These are phyloP conservation scores for Cheilinus undulatus DNA, from an alignment of 2,113 vertebrate genomes.

Conservation along the genomic window DNA sequence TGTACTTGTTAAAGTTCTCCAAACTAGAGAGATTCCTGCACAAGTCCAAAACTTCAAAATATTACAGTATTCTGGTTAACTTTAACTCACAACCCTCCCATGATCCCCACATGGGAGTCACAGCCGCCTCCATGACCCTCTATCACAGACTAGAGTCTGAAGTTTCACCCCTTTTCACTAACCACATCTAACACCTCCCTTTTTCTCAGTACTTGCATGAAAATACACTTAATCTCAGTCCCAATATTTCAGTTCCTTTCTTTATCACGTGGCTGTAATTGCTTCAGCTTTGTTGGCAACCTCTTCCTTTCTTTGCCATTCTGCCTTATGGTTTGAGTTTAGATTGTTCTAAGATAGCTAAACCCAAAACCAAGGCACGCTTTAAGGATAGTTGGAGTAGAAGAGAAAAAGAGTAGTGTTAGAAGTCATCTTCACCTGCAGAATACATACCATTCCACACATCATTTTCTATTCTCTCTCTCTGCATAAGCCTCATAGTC, in stretches of 20 bases:
- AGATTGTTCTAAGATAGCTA: background rate
- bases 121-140: conserved; percentile 65
- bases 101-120: conserved; percentile 66
- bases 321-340: background rate
- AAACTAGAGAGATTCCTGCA: conserved; percentile 5
- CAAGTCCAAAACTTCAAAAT: conserved; percentile 68
- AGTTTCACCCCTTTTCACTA: conserved; percentile 17
- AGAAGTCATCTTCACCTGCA: conserved; percentile 23
- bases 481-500: conserved; percentile 15
- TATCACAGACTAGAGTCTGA: conserved; percentile 33
- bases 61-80: conserved; percentile 65
- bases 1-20: conserved; percentile 6
- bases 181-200: conserved; percentile 54
- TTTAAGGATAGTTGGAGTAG: conserved; percentile 10
- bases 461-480: background rate
- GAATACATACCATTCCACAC: background rate
- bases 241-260: background rate
- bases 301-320: background rate
- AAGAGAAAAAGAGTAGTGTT: conserved; percentile 65
- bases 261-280: background rate
- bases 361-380: conserved; percentile 6
- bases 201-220: conserved; percentile 58
- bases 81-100: conserved; percentile 57
- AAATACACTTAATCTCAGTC: conserved; percentile 11
- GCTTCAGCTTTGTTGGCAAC: conserved; percentile 6